Evolutionary conservation across 2,113 vertebrate genomes (phyloP).

Genomic region (Sialia sialis): DNA sequence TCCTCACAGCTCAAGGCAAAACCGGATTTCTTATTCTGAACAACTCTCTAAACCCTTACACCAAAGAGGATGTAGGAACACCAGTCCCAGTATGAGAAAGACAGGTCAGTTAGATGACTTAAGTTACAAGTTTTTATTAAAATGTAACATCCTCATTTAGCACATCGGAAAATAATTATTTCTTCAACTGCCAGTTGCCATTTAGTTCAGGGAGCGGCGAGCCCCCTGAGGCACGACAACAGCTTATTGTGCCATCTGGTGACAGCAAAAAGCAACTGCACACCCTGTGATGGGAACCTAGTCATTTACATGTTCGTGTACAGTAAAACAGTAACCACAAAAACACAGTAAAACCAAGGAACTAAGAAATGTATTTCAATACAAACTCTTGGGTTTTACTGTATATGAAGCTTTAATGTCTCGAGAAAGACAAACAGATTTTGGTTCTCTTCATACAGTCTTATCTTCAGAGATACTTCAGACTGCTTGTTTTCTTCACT

Average conservation of each 20-base stretch:
- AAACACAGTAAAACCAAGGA: neutral
- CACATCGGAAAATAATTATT: neutral
- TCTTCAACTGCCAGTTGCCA: neutral
- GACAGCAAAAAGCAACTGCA: neutral
- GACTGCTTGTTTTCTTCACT: neutral
- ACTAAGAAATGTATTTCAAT: neutral
- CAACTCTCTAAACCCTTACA: neutral
- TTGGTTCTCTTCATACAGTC: neutral
- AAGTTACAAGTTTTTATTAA: neutral
- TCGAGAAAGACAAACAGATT: neutral
- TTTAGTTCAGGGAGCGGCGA: neutral
- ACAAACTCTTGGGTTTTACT: neutral
- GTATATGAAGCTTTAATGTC: neutral
- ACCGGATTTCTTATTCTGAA: neutral
- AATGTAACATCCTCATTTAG: neutral
- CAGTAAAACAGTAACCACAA: neutral
- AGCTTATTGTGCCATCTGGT: neutral
- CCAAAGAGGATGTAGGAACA: neutral
- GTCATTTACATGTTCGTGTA: fast-evolving
- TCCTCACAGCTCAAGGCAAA: neutral
- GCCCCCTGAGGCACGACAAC: too few species aligned
- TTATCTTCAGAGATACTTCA: neutral
- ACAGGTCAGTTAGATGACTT: neutral
- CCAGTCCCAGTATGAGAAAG: neutral
- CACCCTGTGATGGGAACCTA: neutral